Conservation (phyloP, 92 coral and sea anemone species). For the Phymanthus crucifer region DNA sequence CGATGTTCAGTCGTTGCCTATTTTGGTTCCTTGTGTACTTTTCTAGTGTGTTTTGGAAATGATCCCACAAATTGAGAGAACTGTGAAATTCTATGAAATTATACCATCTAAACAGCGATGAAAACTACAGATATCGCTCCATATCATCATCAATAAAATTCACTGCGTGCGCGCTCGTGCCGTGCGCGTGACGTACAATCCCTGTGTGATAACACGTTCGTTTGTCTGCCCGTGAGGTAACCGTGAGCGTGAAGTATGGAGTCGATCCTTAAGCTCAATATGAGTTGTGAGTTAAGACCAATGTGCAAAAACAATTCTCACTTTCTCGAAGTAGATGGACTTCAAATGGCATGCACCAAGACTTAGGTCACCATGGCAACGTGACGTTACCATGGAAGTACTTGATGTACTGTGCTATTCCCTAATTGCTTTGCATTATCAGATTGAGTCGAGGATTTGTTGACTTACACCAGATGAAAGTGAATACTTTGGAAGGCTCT, state of each 20-base stretch:
- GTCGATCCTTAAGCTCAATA: neutral
- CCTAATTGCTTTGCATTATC: conserved; percentile 32
- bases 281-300: neutral
- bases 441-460: conserved; percentile 29
- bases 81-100: neutral
- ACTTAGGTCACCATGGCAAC: conserved; percentile 11
- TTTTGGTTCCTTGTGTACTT: no score
- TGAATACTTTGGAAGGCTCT: conserved; percentile 23
- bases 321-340: neutral
- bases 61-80: no score
- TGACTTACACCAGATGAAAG: conserved; percentile 36
- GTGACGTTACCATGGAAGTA: conserved; percentile 31
- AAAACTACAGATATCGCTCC: neutral
- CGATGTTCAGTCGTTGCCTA: no score
- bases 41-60: no score
- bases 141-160: neutral
- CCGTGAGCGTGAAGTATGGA: neutral
- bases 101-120: neutral
- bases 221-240: neutral
- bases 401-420: conserved; percentile 23
- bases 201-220: conserved; percentile 2
- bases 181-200: neutral
- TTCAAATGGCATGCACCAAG: neutral
- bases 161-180: neutral
- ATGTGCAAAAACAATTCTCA: neutral